phyloP scores from a whole-genome alignment of 2,113 vertebrate genomes.

The Cacatua alba region DNA sequence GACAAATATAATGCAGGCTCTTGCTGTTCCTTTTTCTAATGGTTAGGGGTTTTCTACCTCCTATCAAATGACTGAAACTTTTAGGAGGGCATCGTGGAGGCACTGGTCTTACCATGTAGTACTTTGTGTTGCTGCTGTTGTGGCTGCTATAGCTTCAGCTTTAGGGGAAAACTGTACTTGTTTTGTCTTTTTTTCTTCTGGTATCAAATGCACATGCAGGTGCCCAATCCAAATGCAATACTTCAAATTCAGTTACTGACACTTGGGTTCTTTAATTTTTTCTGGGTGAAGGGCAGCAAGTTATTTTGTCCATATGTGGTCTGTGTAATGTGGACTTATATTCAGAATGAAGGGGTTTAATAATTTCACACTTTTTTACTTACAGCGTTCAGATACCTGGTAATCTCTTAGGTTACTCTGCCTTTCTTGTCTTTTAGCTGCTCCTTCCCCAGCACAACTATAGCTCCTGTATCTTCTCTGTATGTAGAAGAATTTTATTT shows the following conservation, averaged over 20 bases:
- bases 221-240: not conserved
- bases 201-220: not conserved
- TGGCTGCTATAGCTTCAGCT: not conserved
- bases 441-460: not conserved
- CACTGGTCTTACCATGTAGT: not conserved
- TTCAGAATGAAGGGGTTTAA: not conserved
- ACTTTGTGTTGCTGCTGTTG: not conserved
- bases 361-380: not conserved
- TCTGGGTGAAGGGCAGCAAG: not conserved
- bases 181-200: not conserved
- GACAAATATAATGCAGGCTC: not conserved
- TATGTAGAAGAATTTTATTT: not conserved
- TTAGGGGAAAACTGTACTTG: not conserved
- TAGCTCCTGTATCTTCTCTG: not conserved
- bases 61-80: not conserved
- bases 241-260: not conserved
- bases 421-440: not conserved
- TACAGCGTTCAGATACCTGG: not conserved
- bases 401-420: not conserved
- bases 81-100: not conserved
- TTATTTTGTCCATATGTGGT: not conserved
- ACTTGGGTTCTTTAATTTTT: not conserved
- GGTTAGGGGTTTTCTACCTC: not conserved
- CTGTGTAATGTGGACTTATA: not conserved
- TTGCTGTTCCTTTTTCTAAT: not conserved